Conservation (phyloP, 2,113 vertebrate species). For the Neomonachus schauinslandi region DNA sequence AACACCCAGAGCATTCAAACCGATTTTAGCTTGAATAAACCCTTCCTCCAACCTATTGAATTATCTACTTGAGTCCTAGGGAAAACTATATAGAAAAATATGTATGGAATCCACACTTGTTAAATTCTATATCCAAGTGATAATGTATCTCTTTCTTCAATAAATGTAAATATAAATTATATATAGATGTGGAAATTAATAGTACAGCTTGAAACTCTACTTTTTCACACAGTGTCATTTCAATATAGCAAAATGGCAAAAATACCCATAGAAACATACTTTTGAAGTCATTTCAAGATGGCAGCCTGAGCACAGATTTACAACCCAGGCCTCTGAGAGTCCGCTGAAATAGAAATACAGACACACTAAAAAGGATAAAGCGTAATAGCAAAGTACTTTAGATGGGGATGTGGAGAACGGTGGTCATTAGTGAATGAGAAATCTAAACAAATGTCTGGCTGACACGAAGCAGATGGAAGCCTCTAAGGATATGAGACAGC, state of each 20-base stretch:
- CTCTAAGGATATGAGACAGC: not conserved
- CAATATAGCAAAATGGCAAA: constrained; percentile 2
- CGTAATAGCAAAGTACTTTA: not conserved
- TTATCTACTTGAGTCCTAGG: not conserved
- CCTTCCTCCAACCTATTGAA: not conserved
- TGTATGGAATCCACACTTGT: not conserved
- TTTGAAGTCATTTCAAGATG: not conserved
- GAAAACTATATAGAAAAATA: not conserved
- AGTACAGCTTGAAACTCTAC: not conserved
- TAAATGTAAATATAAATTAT: constrained; percentile 11
- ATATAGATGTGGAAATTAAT: not conserved
- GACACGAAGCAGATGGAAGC: not conserved
- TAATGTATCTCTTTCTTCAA: not conserved
- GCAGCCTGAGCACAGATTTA: not conserved
- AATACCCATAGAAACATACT: not conserved
- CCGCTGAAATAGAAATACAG: not conserved
- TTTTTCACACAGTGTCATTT: not conserved
- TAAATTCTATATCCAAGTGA: not conserved
- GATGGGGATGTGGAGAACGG: not conserved
- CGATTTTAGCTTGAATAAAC: not conserved
- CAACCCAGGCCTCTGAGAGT: not conserved
- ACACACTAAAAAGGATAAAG: not conserved
- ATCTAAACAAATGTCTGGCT: not conserved
- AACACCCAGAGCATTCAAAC: not conserved
- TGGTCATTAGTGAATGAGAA: not conserved